Conservation (phyloP, 2,113 vertebrate genomes). For the Thymallus thymallus region DNA sequence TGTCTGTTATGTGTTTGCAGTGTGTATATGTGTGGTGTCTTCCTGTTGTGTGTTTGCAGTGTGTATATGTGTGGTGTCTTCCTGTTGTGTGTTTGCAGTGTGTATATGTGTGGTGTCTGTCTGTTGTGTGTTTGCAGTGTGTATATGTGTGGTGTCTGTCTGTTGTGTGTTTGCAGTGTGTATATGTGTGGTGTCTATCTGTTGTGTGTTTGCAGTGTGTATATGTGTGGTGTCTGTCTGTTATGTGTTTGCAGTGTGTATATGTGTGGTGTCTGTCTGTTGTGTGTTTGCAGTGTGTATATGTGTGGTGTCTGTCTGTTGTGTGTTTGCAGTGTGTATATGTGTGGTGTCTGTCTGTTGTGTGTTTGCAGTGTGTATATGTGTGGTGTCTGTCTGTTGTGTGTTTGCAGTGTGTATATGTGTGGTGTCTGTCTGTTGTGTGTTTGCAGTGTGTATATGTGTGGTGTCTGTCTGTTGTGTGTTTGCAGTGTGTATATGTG, state of each 20-base stretch:
- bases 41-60: slow-evolving; percentile 29
- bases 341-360: slow-evolving; percentile 32
- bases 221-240: slow-evolving; percentile 30
- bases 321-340: slow-evolving; percentile 18
- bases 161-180: slow-evolving; percentile 22
- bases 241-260: slow-evolving; percentile 19
- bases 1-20: slow-evolving; percentile 33
- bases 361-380: slow-evolving; percentile 15
- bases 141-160: slow-evolving; percentile 29
- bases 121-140: slow-evolving; percentile 25
- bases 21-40: slow-evolving; percentile 21
- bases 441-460: slow-evolving; percentile 12
- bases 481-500: slow-evolving; percentile 10
- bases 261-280: slow-evolving; percentile 31
- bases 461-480: slow-evolving; percentile 35
- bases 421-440: slow-evolving; percentile 34
- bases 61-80: slow-evolving; percentile 21
- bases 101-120: slow-evolving; percentile 26
- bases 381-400: slow-evolving; percentile 33
- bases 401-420: slow-evolving; percentile 12
- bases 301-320: slow-evolving; percentile 32
- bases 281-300: slow-evolving; percentile 18
- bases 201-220: slow-evolving; percentile 22
- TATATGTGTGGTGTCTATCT: slow-evolving; percentile 29
- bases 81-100: slow-evolving; percentile 30